Evolutionary conservation across 2,113 vertebrate genomes (phyloP).

Genomic region (Campylorhamphus procurvoides): DNA sequence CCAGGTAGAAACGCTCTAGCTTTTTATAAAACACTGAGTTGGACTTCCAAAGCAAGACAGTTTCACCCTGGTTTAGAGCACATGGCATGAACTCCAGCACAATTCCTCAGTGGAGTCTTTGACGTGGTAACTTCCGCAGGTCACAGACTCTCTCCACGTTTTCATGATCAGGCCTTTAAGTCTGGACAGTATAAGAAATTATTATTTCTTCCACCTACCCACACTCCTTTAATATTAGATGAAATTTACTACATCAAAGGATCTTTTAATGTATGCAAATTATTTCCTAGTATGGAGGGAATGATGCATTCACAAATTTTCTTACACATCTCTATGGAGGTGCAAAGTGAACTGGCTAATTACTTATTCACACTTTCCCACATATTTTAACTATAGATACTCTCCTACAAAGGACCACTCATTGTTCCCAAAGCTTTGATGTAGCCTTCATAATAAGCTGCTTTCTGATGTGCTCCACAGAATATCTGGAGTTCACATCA

Average conservation of each 20-base stretch:
- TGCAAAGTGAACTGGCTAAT: slow-evolving; percentile 7
- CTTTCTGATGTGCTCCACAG: neutral
- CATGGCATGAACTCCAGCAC: accelerated
- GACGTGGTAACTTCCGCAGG: neutral
- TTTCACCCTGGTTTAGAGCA: neutral
- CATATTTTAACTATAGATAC: neutral
- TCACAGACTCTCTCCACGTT: neutral
- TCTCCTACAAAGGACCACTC: neutral
- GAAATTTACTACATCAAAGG: neutral
- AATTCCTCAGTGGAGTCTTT: neutral
- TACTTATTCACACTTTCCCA: neutral
- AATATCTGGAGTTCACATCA: neutral
- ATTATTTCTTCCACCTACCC: neutral
- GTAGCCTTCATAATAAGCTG: neutral
- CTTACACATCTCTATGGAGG: neutral
- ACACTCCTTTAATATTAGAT: slow-evolving; percentile 2
- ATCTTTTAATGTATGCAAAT: neutral
- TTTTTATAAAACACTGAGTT: neutral
- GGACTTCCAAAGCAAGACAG: neutral
- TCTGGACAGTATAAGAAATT: neutral
- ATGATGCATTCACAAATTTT: neutral
- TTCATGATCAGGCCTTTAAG: neutral
- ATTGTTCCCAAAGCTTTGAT: slow-evolving; percentile 8
- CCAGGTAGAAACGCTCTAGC: neutral
- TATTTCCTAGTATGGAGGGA: neutral